phyloP scores from a whole-genome alignment of 2,113 vertebrate species.

The Falco punctatus region DNA sequence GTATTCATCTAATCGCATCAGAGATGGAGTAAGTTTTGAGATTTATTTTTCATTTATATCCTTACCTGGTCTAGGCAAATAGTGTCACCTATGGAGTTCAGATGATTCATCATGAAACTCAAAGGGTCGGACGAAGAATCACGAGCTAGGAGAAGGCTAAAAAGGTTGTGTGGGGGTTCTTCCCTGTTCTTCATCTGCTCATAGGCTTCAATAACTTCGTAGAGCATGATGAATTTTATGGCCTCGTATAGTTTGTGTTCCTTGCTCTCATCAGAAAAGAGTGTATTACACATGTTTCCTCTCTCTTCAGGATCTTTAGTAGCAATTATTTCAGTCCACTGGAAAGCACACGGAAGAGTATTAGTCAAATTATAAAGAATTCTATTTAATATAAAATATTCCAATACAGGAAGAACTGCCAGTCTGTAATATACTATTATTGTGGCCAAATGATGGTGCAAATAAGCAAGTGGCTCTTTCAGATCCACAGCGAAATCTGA shows the following conservation, averaged over 20 bases:
- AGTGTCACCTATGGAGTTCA: slow-evolving; percentile 79
- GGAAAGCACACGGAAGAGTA: slow-evolving; percentile 20
- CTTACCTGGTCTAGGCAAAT: slow-evolving; percentile 78
- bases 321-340: slow-evolving; percentile 79
- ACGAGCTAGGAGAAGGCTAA: slow-evolving; percentile 73
- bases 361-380: not conserved
- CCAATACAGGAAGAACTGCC: not conserved
- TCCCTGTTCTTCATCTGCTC: slow-evolving; percentile 73
- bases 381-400: not conserved
- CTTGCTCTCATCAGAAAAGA: slow-evolving; percentile 77
- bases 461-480: not conserved
- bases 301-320: slow-evolving; percentile 76
- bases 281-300: slow-evolving; percentile 67
- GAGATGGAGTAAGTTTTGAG: not conserved
- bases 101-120: slow-evolving; percentile 86
- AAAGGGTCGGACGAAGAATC: slow-evolving; percentile 80
- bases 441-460: not conserved
- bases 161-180: slow-evolving; percentile 52
- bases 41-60: not conserved
- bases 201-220: slow-evolving; percentile 77
- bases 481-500: not conserved
- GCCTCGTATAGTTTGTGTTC: slow-evolving; percentile 80
- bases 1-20: not conserved
- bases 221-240: slow-evolving; percentile 84
- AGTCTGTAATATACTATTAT: not conserved